Base-by-base conservation (phyloP, 2,888 invertebrate genomes). In the Hirtodrosophila cameraria region DNA sequence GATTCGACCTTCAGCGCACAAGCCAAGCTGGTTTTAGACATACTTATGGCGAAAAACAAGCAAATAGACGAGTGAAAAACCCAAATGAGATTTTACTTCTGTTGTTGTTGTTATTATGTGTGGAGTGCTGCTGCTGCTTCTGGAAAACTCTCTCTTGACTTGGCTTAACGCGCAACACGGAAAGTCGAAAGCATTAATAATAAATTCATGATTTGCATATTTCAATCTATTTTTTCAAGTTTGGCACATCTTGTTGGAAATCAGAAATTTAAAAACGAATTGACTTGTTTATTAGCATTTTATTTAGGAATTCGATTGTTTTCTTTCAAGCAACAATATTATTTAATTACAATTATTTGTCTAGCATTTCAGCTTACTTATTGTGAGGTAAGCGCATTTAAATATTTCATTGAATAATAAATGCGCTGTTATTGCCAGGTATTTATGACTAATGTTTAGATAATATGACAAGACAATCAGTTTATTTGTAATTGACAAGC, bases 1-100 rank as follows among this genome's bases (percentile, higher is more conserved):
- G 53, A 59, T 57, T 57, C 42, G 75, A 75, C 75, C 76, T 75
- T 72, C 73, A 46, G 36, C 23, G 25, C 50, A 39, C 41, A 50
- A 55, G 46, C 39, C 60, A 64, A 65, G 49, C 57, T 61, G 50
- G 33, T 53, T 45, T 50, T 48, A 42, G 45, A 54, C 57, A 46
- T 50, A 54, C 61, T 68, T 53, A 62, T 53, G 28, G 45, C 43
- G 12, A 42, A 23, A 39, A 11, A 7, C 16, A 49, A 25, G 39
- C 39, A 63, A 41, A 42, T 30, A 61, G 52, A 39, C 43, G 52
- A 53, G 52, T 38, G 58, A 23, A 54, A 69, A 54, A 69, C 58
- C 42, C 59, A 58, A 69, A 69, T 69, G 36, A 25, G 59, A 64
- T 70, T 64, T 58, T n/a, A n/a, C n/a, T n/a, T n/a, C n/a, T 64